Percentiles rank a stretch among this genome's conserved stretches.
Evolutionary conservation across 2,113 vertebrate genomes (phyloP).

Genomic region (Callithrix jacchus): DNA sequence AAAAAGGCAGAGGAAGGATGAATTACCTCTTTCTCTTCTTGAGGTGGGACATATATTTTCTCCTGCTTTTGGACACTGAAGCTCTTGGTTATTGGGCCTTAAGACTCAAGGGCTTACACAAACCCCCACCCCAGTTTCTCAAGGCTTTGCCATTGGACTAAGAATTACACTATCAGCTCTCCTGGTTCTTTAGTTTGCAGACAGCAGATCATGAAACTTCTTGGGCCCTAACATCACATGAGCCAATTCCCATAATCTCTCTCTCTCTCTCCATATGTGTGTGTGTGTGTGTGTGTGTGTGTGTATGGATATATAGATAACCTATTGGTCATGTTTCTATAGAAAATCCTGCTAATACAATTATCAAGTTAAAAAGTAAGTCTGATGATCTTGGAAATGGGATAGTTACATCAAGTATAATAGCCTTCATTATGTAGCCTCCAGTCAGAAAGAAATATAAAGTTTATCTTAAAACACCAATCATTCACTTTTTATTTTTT

Average conservation of each 20-base stretch:
- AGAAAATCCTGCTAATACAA: neutral
- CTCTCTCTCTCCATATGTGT: neutral
- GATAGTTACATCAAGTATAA: neutral
- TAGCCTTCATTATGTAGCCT: neutral
- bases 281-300: neutral
- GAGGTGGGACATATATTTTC: neutral
- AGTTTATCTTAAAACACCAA: neutral
- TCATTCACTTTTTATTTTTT: neutral
- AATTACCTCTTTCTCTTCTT: neutral
- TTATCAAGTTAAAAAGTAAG: neutral
- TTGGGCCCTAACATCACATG: neutral
- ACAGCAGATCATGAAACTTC: neutral
- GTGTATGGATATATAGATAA: neutral
- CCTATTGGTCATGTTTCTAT: neutral
- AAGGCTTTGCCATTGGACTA: neutral
- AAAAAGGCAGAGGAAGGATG: neutral
- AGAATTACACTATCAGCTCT: neutral
- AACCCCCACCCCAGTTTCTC: neutral
- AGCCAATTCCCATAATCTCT: neutral
- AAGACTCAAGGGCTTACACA: neutral
- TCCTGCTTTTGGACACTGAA: neutral
- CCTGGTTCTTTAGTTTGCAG: neutral
- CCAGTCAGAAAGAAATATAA: neutral
- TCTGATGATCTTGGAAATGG: neutral
- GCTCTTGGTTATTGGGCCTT: neutral